Base-by-base conservation (phyloP, 2,113 vertebrate genomes). In the Prochilodus magdalenae region DNA sequence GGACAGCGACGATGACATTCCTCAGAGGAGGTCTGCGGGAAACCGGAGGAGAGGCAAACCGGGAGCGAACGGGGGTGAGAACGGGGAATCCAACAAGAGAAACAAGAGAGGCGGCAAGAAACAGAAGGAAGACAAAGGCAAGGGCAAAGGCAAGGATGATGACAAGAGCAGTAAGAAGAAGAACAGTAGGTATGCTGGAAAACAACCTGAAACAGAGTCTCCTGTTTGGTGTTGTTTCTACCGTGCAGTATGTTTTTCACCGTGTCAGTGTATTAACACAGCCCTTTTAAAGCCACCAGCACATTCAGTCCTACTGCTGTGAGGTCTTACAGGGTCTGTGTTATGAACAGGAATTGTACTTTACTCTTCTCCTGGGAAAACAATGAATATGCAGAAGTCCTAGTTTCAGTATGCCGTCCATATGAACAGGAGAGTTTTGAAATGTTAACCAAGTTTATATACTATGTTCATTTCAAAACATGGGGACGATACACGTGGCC, bases 151-250 rank as follows among this genome's bases (percentile, higher is more conserved):
- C 71, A 86, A 94, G 62, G 89, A 79, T 4, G 84, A 82, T 27
- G 87, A 86, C 70, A 92, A 91, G 47, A 91, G 73, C 2, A 87
- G 89, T 18, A 94, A 95, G 75, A 94, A 92, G 83, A 88, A 88
- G 73, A 91, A 88, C 8, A 90, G 88, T 84, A 92, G 93, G 94
- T 94, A 88, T 36, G 84, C 27, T 57, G 16, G 65, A 33, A 66
- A 80, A 57, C 36, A 53, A 72, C 57, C 7, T 16, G 3, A 69
- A 78, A 55, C 13, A 13, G 30, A 24, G 15, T 75, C 20, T 40
- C 30, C 14, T 67, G 60, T 53, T 66, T 77, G 10, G 53, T 47
- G 44, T 29, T 30, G 18, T n/a, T 49, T 18, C 33, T 69, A 1
- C 15, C 51, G 36, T 55, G 30, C 15, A 10, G 4, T 30, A 49